These are phyloP conservation scores for Agrotis ipsilon DNA, from an alignment of 2,888 invertebrate species.

Conservation along the genomic window DNA sequence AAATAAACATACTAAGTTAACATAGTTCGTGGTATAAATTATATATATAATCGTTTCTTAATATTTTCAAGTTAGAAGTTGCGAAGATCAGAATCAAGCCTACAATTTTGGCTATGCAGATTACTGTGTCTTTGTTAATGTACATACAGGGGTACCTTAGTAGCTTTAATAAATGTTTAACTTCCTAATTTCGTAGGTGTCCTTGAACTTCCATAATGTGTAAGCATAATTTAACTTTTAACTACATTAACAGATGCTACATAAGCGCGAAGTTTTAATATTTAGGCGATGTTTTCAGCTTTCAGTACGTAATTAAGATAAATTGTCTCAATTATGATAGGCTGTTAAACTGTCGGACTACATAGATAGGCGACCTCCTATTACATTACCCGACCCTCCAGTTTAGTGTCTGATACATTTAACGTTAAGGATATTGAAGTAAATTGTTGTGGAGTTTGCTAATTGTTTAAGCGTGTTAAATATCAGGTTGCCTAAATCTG, in stretches of 20 bases:
- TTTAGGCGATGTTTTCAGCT: conserved; percentile 33
- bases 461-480: conserved; percentile 29
- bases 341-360: conserved; percentile 17
- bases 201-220: conserved; percentile 3
- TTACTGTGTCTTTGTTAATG: background rate
- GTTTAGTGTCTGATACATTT: conserved; percentile 25
- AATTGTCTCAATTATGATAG: conserved; percentile 40
- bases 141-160: background rate
- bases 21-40: background rate
- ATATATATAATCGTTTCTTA: background rate
- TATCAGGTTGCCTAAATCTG: background rate
- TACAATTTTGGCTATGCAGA: background rate
- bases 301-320: conserved; percentile 41
- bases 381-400: conserved; percentile 23
- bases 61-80: background rate
- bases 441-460: conserved; percentile 34
- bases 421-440: conserved; percentile 22
- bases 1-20: conserved; percentile 3
- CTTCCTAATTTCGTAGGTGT: background rate
- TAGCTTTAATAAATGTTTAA: background rate
- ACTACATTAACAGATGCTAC: conserved; percentile 35
- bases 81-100: background rate
- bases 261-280: conserved; percentile 39
- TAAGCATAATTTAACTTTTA: conserved; percentile 22
- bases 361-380: conserved; percentile 3